phyloP scores from a whole-genome alignment of 2,113 vertebrate genomes.

The Haliaeetus leucogaster region DNA sequence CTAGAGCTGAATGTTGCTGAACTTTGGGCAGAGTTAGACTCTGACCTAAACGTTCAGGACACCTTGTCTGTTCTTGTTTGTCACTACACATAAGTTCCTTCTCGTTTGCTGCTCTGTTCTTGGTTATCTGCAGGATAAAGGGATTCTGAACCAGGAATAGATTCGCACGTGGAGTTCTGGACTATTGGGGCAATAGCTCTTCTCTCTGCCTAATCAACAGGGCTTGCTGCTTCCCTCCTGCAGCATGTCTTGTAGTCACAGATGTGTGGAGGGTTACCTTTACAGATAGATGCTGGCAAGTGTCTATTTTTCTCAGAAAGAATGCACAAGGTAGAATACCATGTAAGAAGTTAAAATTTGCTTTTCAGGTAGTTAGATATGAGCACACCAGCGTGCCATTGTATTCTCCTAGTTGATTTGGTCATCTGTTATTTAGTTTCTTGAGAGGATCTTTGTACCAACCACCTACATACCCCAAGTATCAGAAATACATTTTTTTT shows the following conservation, averaged over 20 bases:
- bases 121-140: neutral
- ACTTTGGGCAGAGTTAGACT: neutral
- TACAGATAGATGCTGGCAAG: neutral
- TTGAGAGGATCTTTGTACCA: neutral
- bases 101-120: neutral
- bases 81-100: neutral
- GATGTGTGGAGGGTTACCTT: neutral
- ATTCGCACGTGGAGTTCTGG: neutral
- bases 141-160: neutral
- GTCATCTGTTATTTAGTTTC: neutral
- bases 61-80: constrained; percentile 8
- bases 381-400: neutral
- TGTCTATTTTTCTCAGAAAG: neutral
- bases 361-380: neutral
- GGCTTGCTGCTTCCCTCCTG: neutral
- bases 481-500: neutral
- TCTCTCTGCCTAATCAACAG: neutral
- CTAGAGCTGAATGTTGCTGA: neutral
- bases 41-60: neutral
- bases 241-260: neutral
- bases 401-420: neutral
- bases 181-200: neutral
- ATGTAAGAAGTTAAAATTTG: neutral
- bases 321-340: neutral
- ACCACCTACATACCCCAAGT: neutral